These are phyloP conservation scores for Phylloscopus collybita DNA, from an alignment of 2,797 vertebrate species.

Conservation along the genomic window DNA sequence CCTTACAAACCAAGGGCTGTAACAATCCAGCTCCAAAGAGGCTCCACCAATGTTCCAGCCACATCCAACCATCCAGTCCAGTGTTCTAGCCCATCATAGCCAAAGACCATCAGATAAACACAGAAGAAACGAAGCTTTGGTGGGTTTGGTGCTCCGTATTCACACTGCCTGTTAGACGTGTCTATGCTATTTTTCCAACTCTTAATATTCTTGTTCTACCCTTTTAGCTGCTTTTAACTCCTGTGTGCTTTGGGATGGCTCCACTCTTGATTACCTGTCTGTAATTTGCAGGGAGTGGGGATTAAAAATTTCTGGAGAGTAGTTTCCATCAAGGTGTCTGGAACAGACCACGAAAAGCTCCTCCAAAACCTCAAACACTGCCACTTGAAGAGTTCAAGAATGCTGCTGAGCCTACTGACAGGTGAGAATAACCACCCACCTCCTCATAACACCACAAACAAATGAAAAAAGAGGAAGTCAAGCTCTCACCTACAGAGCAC, in stretches of 20 bases:
- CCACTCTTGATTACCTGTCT: neutral
- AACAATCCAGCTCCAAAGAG: neutral
- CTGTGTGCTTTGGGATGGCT: neutral
- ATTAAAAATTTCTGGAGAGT: neutral
- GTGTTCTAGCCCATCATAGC: neutral
- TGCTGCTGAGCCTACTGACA: neutral
- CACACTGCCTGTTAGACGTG: neutral
- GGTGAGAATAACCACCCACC: neutral
- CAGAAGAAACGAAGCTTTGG: neutral
- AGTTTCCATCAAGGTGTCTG: neutral
- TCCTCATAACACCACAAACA: neutral
- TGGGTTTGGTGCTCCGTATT: neutral
- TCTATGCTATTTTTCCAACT: neutral
- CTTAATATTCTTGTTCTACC: neutral
- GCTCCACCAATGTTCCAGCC: neutral
- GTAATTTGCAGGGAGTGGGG: neutral
- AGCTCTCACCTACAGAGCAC: neutral
- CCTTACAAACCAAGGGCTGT: neutral
- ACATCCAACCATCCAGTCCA: neutral
- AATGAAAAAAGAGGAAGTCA: neutral
- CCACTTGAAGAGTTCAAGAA: neutral
- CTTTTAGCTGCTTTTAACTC: neutral
- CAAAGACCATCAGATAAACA: neutral
- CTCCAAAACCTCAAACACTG: neutral
- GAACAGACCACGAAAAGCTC: neutral